Evolutionary conservation across 92 coral and sea anemone genomes (phyloP).

Genomic region (Blastomussa wellsi): DNA sequence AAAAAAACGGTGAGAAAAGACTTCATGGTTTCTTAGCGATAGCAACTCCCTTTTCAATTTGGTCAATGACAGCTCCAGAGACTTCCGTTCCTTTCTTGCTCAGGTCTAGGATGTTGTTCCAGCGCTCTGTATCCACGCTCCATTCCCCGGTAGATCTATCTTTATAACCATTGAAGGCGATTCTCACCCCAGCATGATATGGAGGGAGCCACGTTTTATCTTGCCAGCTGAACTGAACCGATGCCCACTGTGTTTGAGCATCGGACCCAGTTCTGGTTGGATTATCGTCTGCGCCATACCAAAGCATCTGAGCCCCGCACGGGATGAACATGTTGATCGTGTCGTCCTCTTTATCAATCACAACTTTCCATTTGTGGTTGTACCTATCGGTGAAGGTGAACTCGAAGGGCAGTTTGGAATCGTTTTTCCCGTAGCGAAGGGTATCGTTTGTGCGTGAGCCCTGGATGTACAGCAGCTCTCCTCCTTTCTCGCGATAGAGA

Average conservation of each 20-base stretch:
- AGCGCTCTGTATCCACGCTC: too few relatives aligned
- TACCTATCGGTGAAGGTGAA: constrained; percentile 53
- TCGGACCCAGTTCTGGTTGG: constrained; percentile 58
- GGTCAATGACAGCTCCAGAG: too few relatives aligned
- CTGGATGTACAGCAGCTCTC: constrained; percentile 52
- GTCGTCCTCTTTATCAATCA: constrained; percentile 40
- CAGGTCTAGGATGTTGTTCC: too few relatives aligned
- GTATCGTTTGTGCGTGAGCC: constrained; percentile 55
- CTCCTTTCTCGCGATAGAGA: constrained; percentile 50
- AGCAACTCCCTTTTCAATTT: too few relatives aligned
- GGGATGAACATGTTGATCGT: constrained; percentile 57
- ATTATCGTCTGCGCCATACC: constrained; percentile 58
- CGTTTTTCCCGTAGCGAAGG: constrained; percentile 49
- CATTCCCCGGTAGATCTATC: too few relatives aligned
- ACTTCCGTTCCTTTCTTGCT: too few relatives aligned
- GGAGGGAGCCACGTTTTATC: constrained; percentile 46
- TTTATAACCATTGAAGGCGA: too few relatives aligned
- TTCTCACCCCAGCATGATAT: constrained; percentile 31
- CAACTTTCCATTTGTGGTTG: constrained; percentile 50
- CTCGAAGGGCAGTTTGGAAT: constrained; percentile 51
- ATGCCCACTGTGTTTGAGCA: constrained; percentile 59
- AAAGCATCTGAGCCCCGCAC: constrained; percentile 56
- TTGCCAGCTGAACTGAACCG: constrained; percentile 52
- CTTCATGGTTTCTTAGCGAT: too few relatives aligned
- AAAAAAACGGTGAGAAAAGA: too few relatives aligned